Evolutionary conservation across 2,113 vertebrate genomes (phyloP), one percentile per base, ranked within the genome.

Genomic region (Addax nasomaculatus): DNA sequence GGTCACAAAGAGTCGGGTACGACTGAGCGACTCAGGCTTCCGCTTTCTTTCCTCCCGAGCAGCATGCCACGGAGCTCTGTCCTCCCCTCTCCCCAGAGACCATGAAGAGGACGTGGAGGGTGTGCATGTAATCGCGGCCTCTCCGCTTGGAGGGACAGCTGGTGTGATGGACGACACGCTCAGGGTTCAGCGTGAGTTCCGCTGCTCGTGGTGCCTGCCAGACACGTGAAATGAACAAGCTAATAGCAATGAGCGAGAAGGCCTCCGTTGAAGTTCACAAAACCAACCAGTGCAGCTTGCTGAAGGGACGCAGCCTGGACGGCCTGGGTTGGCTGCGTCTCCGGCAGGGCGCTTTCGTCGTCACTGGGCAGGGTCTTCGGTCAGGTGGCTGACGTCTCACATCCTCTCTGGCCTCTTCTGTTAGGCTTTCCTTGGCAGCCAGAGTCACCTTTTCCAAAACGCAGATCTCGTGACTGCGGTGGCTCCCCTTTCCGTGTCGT

Each of bases 101-200:
- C 13, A 3, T 30, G 30, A 39, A 12, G 85, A 58, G 57, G 89
- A 57, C 14, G 1, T 25, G 1, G 11, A 78, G 85, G 78, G 23
- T 60, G 13, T 78, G 10, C 0, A 13, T 51, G 3, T 57, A 33
- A 6, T 70, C 73, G 13, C 13, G 0, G 25, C 39, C 47, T 81
- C 64, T 76, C 13, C 27, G 83, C 97, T 30, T 27, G 58, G 81
- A 88, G 92, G 96, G 86, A 45, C 76, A 81, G 90, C 97, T 58
- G 47, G 30, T 64, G 90, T 85, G 96, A 67, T 47, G 23, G 92
- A 67, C n/a, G 86, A 51, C 62, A n/a, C 9, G 23, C 73, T 95
- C 92, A 53, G 6, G 90, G 64, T 39, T 89, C 83, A 36, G 45
- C 53, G 25, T 14, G 92, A 80, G 76, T 14, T 29, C 11, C 4